A percentile compares a stretch with the other conserved stretches of the same genome.
phyloP scores from a whole-genome alignment of 2,888 invertebrate genomes.

The Ochropleura plecta region DNA sequence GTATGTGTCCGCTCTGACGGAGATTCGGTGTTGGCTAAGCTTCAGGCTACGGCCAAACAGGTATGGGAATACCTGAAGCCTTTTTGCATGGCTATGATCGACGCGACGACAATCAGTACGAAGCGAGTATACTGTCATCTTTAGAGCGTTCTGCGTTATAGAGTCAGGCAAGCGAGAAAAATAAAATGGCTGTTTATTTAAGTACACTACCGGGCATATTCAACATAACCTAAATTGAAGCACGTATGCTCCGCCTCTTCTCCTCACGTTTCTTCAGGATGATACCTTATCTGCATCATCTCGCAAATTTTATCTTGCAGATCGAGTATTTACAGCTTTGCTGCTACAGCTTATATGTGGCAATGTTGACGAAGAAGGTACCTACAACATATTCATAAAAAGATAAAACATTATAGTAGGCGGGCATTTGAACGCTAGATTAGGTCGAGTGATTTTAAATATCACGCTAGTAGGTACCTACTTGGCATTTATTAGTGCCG shows the following conservation, averaged over 20 bases:
- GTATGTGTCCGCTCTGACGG: too few species aligned
- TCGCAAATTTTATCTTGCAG: constrained; percentile 29
- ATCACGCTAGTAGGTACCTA: constrained; percentile 54
- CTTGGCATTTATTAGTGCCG: constrained; percentile 58
- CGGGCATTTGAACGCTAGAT: constrained; percentile 57
- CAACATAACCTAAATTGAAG: neutral
- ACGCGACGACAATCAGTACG: neutral
- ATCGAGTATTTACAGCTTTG: constrained; percentile 36
- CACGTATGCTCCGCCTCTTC: constrained; percentile 11
- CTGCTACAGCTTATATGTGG: constrained; percentile 36
- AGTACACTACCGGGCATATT: neutral
- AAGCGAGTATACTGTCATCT: neutral
- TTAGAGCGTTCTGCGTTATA: neutral
- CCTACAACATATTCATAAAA: constrained; percentile 19
- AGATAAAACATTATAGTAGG: constrained; percentile 51
- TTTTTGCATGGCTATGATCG: neutral
- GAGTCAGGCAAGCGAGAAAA: neutral
- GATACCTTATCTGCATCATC: constrained; percentile 23
- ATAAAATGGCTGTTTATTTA: neutral
- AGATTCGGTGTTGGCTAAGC: too few species aligned
- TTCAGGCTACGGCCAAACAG: too few species aligned
- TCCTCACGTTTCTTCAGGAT: constrained; percentile 11
- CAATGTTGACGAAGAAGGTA: constrained; percentile 17
- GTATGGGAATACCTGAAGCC: too few species aligned
- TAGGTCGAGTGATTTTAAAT: constrained; percentile 63